phyloP scores from a whole-genome alignment of 2,888 invertebrate species.

The Junonia oenone region DNA sequence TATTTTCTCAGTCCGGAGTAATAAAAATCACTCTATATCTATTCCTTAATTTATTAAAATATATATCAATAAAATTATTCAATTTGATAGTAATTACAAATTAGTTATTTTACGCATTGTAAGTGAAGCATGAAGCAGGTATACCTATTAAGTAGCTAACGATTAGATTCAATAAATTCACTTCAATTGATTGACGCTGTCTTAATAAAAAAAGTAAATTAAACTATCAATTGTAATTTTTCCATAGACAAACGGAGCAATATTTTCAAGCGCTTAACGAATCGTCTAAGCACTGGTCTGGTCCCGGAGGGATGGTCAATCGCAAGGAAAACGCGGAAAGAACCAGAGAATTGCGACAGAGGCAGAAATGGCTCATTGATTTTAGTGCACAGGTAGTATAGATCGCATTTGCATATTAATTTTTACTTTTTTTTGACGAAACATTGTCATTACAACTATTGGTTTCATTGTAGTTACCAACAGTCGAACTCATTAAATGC shows the following conservation, averaged over 20 bases:
- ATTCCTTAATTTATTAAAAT: background rate
- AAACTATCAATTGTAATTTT: too few relatives aligned
- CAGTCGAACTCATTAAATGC: too few relatives aligned
- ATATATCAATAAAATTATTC: too few relatives aligned
- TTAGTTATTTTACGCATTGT: background rate
- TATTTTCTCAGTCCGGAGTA: constrained; percentile 75
- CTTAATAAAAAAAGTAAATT: too few relatives aligned
- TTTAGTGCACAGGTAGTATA: constrained; percentile 75
- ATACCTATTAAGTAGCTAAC: background rate
- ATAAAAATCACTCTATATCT: constrained; percentile 21
- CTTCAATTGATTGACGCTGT: too few relatives aligned
- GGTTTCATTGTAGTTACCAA: too few relatives aligned
- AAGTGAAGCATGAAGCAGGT: background rate
- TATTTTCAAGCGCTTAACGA: constrained; percentile 73
- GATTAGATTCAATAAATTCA: too few relatives aligned
- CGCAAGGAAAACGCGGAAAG: constrained; percentile 52
- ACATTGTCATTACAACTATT: too few relatives aligned
- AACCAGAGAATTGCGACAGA: constrained; percentile 48
- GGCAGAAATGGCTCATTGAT: constrained; percentile 71
- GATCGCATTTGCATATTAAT: background rate
- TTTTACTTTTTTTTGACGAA: too few relatives aligned
- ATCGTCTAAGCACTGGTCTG: constrained; percentile 44
- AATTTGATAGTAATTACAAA: background rate
- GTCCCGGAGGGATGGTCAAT: constrained; percentile 44
- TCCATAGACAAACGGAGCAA: constrained; percentile 76